Base-by-base conservation (phyloP, 2,797 vertebrate genomes). In the Cryptoprocta ferox region DNA sequence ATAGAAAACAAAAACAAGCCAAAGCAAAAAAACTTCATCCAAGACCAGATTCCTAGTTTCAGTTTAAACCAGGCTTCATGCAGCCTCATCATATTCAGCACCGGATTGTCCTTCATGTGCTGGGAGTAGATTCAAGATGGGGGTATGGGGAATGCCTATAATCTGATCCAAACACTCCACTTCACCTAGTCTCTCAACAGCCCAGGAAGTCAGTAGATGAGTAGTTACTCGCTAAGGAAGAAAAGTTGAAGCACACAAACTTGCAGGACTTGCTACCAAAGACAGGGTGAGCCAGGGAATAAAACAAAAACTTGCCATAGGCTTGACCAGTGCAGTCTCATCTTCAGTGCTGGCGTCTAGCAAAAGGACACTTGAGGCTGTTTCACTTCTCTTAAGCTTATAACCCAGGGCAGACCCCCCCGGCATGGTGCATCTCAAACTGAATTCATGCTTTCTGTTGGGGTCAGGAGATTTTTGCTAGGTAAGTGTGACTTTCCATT, bases 401-500 rank as follows among this genome's bases (percentile, higher is more conserved):
- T 42, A 95, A 76, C 32, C 18, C 3, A 3, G 5, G 28, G 14
- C 24, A 78, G 26, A 12, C 53, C 80, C 79, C 79, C 70, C 68
- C 39, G 8, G 13, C 32, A 2, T 76, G 37, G 78, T 24, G 50
- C 28, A 39, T 78, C 11, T 93, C 48, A 73, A 84, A 73, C 37
- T 83, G 79, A 96, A 84, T 93, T 75, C 75, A 75, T 95, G 83
- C 42, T 61, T 97, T 93, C 73, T 32, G 56, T 50, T 94, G 42
- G 71, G 82, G 68, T 97, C 76, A 96, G 86, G 79, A 89, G 89
- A 97, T 93, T 98, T 97, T 93, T 71, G 48, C 35, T 42, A 14
- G n/a, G 32, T 70, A 92, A 84, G 93, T 95, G 65, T 96, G 65
- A 96, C 93, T 97, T 96, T 96, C 59, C 75, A 19, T 94, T 94